Base-by-base conservation (phyloP, 2,113 vertebrate genomes). In the Callithrix jacchus region DNA sequence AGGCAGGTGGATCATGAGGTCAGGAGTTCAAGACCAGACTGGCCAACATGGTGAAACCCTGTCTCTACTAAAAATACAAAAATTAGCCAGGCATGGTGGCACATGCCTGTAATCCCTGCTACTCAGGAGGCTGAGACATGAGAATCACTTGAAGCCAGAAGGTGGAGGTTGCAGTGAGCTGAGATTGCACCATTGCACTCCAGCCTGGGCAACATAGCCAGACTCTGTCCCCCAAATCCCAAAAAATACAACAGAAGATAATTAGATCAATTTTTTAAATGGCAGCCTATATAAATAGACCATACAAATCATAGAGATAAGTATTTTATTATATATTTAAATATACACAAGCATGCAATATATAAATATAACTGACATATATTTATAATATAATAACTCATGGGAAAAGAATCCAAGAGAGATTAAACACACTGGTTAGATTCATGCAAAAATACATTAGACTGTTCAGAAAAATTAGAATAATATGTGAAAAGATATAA, bases 401-500 rank as follows among this genome's bases (percentile, higher is more conserved):
- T 11, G 52, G 76, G 42, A 5, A 52, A 76, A 76, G 18, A 76
- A 84, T 40, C 35, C 40, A 54, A 92, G 76, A 27, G 13, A 56
- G 56, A n/a, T 45, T 77, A 58, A 92, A 27, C 10, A 85, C 71
- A 52, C 66, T 71, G 23, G 32, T 35, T 73, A 89, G 25, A 73
- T 35, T 47, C 11, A 25, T 42, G 45, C 20, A 47, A 49, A 66
- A 54, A 79, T 14, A 11, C 5, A 25, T 18, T 32, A 13, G 77
- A 64, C 70, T 77, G 23, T 88, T 77, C 23, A 61, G 49, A 71
- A 83, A 79, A 96, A 37, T 71, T 54, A 54, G 42, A 52, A 61
- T 42, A 95, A 17, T 40, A 20, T 86, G 37, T 89, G 71, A 66
- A 66, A 54, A 76, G 7, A 52, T 80, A 4, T 30, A 16, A 82